These are phyloP conservation scores for Karalla daura DNA, from an alignment of 2,797 vertebrate species.

Conservation along the genomic window DNA sequence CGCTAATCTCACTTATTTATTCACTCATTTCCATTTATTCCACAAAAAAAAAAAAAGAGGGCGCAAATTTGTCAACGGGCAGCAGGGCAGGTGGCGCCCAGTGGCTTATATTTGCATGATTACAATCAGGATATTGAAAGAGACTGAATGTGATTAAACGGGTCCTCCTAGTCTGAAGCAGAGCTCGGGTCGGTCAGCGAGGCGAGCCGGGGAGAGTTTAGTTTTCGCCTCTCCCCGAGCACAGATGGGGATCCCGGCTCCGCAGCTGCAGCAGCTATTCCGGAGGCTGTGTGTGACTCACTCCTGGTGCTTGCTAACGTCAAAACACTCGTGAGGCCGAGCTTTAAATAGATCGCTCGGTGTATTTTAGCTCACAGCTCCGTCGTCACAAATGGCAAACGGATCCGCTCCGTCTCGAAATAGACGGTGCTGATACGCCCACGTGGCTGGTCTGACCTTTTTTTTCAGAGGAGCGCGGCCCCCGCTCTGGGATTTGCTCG, in stretches of 20 bases:
- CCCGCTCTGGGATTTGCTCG: conserved; percentile 29
- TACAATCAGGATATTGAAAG: conserved; percentile 26
- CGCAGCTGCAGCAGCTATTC: conserved; percentile 73
- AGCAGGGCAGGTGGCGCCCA: not conserved
- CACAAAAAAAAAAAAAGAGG: too few relatives aligned
- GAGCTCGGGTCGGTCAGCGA: conserved; percentile 21
- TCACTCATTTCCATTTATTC: too few relatives aligned
- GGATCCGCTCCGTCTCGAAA: conserved; percentile 55
- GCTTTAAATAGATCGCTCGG: conserved; percentile 69
- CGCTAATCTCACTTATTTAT: conserved; percentile 18
- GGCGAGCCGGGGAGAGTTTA: conserved; percentile 36
- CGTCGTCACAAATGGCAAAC: conserved; percentile 53
- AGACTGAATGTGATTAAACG: conserved; percentile 33
- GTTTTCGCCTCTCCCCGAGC: conserved; percentile 62
- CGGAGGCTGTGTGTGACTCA: conserved; percentile 74
- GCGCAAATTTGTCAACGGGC: conserved; percentile 9
- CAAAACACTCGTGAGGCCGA: conserved; percentile 66
- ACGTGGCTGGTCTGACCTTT: conserved; percentile 50
- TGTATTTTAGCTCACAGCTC: conserved; percentile 69
- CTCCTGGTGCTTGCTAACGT: conserved; percentile 60
- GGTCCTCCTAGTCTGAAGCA: conserved; percentile 18
- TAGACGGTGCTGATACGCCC: conserved; percentile 45
- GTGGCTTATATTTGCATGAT: conserved; percentile 8
- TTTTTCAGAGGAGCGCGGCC: conserved; percentile 17
- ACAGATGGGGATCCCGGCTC: conserved; percentile 65